These are phyloP conservation scores for Triplophysa dalaica DNA, from an alignment of 2,113 vertebrate species.

Conservation along the genomic window DNA sequence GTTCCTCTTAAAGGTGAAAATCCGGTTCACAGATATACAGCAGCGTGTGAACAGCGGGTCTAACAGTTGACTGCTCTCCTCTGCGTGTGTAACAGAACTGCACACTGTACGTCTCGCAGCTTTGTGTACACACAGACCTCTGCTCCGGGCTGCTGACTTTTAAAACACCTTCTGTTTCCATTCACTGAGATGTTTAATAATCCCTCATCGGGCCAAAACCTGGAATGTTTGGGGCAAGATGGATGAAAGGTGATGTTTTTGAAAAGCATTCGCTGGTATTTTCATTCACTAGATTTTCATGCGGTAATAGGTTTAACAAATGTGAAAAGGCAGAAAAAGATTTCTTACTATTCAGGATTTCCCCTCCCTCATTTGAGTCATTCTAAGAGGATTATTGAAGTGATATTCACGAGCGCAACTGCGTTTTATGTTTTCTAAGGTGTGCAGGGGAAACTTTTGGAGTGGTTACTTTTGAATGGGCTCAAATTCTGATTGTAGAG, in stretches of 20 bases:
- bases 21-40: not conserved
- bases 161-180: slow-evolving; percentile 30
- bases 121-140: slow-evolving; percentile 28
- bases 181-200: slow-evolving; percentile 11
- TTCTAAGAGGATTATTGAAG: slow-evolving; percentile 42
- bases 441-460: no score
- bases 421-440: no score
- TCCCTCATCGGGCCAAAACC: not conserved
- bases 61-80: slow-evolving; percentile 13
- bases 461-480: no score
- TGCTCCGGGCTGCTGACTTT: not conserved
- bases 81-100: slow-evolving; percentile 10
- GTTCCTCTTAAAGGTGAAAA: slow-evolving; percentile 30
- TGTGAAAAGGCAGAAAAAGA: slow-evolving; percentile 20
- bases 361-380: slow-evolving; percentile 4
- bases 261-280: not conserved
- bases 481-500: no score
- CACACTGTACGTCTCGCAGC: slow-evolving; percentile 29
- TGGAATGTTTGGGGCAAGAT: not conserved
- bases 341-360: not conserved
- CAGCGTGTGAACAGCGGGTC: slow-evolving; percentile 28
- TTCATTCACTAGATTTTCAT: not conserved
- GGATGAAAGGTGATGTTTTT: not conserved
- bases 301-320: not conserved
- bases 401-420: no score